A percentile compares a stretch with the other conserved stretches of the same genome.
These are phyloP conservation scores for Plectus sambesii DNA, from an alignment of 1,140 invertebrate genomes.

Conservation along the genomic window DNA sequence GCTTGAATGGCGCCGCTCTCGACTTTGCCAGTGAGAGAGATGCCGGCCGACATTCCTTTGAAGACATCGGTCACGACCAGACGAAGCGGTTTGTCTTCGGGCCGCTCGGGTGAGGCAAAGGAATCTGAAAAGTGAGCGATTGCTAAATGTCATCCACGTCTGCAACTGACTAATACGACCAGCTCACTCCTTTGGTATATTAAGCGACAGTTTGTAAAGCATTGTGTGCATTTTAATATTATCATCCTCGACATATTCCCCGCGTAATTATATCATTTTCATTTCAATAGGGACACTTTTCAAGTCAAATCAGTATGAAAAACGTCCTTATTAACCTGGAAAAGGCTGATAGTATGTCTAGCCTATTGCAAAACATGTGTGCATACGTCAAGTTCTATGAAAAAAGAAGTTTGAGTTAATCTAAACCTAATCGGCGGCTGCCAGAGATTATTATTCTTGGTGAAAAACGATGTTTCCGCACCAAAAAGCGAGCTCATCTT, in stretches of 20 bases:
- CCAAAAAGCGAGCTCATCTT: too few relatives aligned
- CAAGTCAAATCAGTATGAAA: not conserved
- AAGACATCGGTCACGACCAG: slow-evolving; percentile 85
- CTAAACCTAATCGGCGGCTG: too few relatives aligned
- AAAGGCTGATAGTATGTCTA: not conserved
- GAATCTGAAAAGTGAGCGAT: slow-evolving; percentile 26
- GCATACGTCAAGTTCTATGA: not conserved
- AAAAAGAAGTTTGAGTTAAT: too few relatives aligned
- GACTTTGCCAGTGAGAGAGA: slow-evolving; percentile 72
- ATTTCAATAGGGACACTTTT: not conserved
- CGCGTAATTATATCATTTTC: too few relatives aligned
- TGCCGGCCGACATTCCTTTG: slow-evolving; percentile 66
- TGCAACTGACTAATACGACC: too few relatives aligned
- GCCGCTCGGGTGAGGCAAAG: slow-evolving; percentile 64
- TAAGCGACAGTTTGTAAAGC: too few relatives aligned
- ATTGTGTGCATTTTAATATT: too few relatives aligned
- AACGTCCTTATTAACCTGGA: not conserved
- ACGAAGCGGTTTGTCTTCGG: slow-evolving; percentile 77
- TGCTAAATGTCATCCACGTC: not conserved
- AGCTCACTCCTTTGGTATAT: too few relatives aligned
- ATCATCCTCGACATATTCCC: too few relatives aligned
- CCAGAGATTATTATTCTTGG: too few relatives aligned
- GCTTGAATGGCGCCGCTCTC: slow-evolving; percentile 74
- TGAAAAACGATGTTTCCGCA: too few relatives aligned
- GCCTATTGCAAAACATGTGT: slow-evolving; percentile 4